Conservation (phyloP, 2,888 invertebrate genomes). For the Drosophila rubida region DNA sequence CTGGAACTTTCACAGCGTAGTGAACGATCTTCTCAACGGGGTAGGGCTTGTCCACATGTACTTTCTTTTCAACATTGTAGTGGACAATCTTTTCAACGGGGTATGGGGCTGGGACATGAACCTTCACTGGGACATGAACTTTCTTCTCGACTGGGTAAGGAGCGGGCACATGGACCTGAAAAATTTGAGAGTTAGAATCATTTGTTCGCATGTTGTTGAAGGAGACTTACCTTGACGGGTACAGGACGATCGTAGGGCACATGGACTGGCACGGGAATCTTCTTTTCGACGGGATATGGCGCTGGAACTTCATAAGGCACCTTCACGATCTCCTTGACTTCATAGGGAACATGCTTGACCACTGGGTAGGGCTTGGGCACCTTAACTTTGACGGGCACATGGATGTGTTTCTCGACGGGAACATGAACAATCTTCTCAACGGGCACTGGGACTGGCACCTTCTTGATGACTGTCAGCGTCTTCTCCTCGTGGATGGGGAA, state of each 20-base stretch:
- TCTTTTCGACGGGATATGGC: conserved; percentile 92
- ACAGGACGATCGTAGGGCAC: conserved; percentile 91
- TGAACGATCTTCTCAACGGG: conserved; percentile 91
- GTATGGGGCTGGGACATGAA: conserved; percentile 91
- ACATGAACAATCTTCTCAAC: conserved; percentile 88
- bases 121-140: conserved; percentile 90
- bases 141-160: conserved; percentile 90
- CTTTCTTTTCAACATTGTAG: conserved; percentile 89
- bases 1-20: conserved; percentile 90
- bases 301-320: conserved; percentile 91
- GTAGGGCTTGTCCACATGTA: conserved; percentile 90
- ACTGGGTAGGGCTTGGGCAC: conserved; percentile 91
- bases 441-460: conserved; percentile 90
- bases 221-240: conserved; percentile 87
- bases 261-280: conserved; percentile 90
- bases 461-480: conserved; percentile 90
- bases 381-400: conserved; percentile 87
- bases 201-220: too few species aligned
- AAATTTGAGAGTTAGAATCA: neutral
- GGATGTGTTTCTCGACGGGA: conserved; percentile 88
- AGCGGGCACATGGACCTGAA: conserved; percentile 86
- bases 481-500: conserved; percentile 86
- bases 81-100: conserved; percentile 89
- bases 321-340: conserved; percentile 92
- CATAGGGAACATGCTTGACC: conserved; percentile 88